These are phyloP conservation scores for Scaptomyza pallida DNA, from an alignment of 1,140 invertebrate genomes.

Conservation along the genomic window DNA sequence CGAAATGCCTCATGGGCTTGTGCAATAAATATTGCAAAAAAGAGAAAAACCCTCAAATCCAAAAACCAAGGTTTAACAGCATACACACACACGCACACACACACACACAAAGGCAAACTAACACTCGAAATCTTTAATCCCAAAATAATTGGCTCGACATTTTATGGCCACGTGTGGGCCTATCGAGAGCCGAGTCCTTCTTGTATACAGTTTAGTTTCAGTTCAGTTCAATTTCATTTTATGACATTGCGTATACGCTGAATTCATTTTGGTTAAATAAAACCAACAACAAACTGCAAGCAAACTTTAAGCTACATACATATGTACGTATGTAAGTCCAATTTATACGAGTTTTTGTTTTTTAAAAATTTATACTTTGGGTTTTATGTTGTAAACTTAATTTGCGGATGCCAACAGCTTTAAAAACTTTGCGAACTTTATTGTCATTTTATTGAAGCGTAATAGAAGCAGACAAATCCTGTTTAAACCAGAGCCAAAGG, in stretches of 20 bases:
- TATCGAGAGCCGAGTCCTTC: background rate
- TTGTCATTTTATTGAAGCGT: too few species aligned
- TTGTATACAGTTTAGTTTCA: slow-evolving; percentile 36
- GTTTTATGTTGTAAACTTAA: slow-evolving; percentile 48
- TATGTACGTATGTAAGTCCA: background rate
- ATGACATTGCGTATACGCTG: slow-evolving; percentile 50
- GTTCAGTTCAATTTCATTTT: slow-evolving; percentile 66
- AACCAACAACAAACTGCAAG: slow-evolving; percentile 35
- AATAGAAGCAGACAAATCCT: too few species aligned
- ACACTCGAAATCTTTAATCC: slow-evolving; percentile 43
- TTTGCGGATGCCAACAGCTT: slow-evolving; percentile 22
- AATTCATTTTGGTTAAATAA: slow-evolving; percentile 44
- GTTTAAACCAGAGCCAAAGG: too few species aligned
- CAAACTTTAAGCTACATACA: slow-evolving; percentile 34
- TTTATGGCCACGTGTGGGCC: slow-evolving; percentile 43
- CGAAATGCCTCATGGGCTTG: slow-evolving; percentile 15
- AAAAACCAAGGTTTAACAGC: slow-evolving; percentile 1
- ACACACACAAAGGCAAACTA: background rate
- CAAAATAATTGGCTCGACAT: slow-evolving; percentile 54
- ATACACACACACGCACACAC: slow-evolving; percentile 2
- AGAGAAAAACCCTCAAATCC: slow-evolving; percentile 17
- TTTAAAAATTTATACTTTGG: slow-evolving; percentile 34
- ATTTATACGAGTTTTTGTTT: slow-evolving; percentile 14
- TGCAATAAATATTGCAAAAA: slow-evolving; percentile 33
- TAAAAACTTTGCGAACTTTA: too few species aligned